A percentile compares a stretch with the other conserved stretches of the same genome.
These are phyloP conservation scores for Nyleta sp. DNA, from an alignment of 2,888 invertebrate genomes.

Conservation along the genomic window DNA sequence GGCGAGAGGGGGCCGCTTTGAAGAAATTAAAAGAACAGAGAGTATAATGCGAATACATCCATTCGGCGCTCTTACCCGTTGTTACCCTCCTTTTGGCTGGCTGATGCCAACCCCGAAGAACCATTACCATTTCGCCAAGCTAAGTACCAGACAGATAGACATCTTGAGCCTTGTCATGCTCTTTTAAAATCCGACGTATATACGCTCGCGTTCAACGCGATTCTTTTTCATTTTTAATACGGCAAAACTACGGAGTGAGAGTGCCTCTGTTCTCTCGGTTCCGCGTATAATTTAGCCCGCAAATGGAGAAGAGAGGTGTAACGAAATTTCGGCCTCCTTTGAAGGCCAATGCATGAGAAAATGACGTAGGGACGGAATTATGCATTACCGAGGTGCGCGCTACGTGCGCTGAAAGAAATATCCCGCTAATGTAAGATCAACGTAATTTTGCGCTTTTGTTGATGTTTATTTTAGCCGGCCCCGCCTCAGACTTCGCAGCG, in stretches of 20 bases:
- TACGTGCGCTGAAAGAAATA: conserved; percentile 56
- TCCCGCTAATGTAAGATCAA: conserved; percentile 63
- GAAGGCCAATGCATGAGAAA: conserved; percentile 65
- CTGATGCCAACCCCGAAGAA: conserved; percentile 66
- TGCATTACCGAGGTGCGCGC: conserved; percentile 55
- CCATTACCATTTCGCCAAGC: conserved; percentile 77
- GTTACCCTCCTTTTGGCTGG: conserved; percentile 54
- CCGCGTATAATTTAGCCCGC: conserved; percentile 60
- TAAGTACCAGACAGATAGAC: conserved; percentile 80
- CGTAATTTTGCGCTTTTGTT: conserved; percentile 58
- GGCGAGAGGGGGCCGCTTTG: conserved; percentile 75
- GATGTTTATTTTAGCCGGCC: conserved; percentile 61
- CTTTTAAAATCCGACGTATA: conserved; percentile 77
- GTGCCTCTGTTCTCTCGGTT: conserved; percentile 60
- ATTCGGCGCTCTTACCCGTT: conserved; percentile 71
- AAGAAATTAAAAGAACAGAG: conserved; percentile 82
- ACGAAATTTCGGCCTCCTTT: conserved; percentile 66
- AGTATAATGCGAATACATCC: conserved; percentile 81
- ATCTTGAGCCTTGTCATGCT: conserved; percentile 79
- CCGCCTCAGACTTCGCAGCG: conserved; percentile 35
- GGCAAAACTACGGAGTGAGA: conserved; percentile 56
- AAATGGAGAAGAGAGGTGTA: conserved; percentile 62
- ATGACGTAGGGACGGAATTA: conserved; percentile 61
- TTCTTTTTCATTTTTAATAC: conserved; percentile 72
- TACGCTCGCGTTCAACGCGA: conserved; percentile 62